Evolutionary conservation across 2,888 invertebrate genomes (phyloP).

Genomic region (Alentia gelatinosa): DNA sequence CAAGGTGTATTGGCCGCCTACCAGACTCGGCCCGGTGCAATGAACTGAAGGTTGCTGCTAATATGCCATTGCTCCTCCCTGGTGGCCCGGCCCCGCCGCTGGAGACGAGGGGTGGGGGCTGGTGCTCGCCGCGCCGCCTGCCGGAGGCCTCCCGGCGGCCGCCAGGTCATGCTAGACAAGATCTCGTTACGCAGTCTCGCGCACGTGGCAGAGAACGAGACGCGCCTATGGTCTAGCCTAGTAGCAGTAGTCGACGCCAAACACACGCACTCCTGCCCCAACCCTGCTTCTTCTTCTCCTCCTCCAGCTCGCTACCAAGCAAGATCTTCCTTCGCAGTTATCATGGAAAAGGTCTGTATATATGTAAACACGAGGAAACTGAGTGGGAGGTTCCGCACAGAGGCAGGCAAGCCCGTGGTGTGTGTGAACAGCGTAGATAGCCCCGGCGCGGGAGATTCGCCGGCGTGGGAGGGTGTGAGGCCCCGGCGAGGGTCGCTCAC

Average conservation of each 20-base stretch:
- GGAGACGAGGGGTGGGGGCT: neutral
- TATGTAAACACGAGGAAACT: neutral
- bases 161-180: slow-evolving; percentile 47
- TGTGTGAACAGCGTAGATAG: neutral
- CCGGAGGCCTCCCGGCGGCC: neutral
- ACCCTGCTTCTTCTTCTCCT: neutral
- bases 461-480: too few species aligned
- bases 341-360: slow-evolving; percentile 11
- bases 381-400: neutral
- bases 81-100: neutral
- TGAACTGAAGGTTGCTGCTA: slow-evolving; percentile 50
- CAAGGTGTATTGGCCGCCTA: slow-evolving; percentile 52
- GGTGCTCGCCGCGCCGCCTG: neutral
- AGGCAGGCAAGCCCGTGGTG: neutral
- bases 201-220: slow-evolving; percentile 49
- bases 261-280: neutral
- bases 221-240: neutral
- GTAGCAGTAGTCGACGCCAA: slow-evolving; percentile 20
- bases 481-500: neutral
- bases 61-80: slow-evolving; percentile 47
- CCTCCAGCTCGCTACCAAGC: neutral
- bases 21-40: slow-evolving; percentile 35
- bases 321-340: neutral
- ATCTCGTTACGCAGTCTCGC: slow-evolving; percentile 50
- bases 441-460: neutral